phyloP scores from a whole-genome alignment of 2,113 vertebrate genomes.

The Phasianus colchicus region DNA sequence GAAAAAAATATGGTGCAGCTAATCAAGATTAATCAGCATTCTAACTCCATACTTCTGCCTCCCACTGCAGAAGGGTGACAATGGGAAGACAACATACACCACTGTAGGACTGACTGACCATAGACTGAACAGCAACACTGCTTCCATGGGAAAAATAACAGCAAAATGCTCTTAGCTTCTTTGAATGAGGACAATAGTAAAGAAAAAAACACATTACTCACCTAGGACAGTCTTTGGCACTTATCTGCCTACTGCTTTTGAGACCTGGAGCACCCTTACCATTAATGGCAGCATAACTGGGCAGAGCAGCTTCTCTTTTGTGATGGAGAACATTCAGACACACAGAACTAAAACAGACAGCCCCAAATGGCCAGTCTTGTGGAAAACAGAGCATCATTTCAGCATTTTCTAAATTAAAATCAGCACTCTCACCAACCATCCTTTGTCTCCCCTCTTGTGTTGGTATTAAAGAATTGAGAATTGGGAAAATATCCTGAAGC shows the following conservation, averaged over 20 bases:
- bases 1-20: background rate
- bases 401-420: background rate
- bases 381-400: background rate
- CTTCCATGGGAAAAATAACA: background rate
- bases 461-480: background rate
- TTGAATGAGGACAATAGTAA: background rate
- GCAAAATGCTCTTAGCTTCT: background rate
- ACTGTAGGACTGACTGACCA: rapidly evolving
- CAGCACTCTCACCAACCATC: background rate
- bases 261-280: background rate
- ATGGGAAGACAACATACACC: rapidly evolving
- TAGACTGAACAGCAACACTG: background rate
- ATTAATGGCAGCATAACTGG: too few species aligned
- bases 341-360: background rate
- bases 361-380: background rate
- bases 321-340: background rate
- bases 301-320: background rate
- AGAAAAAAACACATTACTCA: background rate
- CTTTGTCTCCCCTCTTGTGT: background rate
- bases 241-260: background rate
- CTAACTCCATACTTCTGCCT: background rate
- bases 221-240: rapidly evolving
- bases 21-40: background rate
- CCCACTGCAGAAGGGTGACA: rapidly evolving
- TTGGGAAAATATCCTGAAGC: background rate